These are phyloP conservation scores for Plusia festucae DNA, from an alignment of 2,888 invertebrate genomes.

Conservation along the genomic window DNA sequence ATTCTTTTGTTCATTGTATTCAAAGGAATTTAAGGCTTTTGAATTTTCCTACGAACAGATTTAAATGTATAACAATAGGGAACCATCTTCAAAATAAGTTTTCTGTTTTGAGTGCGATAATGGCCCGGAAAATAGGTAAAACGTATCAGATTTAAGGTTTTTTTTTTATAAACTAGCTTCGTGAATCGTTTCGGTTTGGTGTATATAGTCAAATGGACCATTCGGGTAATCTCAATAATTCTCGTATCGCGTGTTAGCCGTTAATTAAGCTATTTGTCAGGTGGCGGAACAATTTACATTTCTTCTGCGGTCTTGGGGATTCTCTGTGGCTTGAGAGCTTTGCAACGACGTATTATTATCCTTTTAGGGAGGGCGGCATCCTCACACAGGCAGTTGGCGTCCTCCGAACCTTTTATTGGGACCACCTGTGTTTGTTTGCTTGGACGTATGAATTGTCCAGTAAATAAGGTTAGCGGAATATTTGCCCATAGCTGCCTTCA, in stretches of 20 bases:
- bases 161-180: conserved; percentile 45
- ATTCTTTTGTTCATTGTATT: conserved; percentile 80
- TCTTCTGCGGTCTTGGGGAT: conserved; percentile 81
- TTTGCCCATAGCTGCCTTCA: conserved; percentile 78
- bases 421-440: conserved; percentile 86
- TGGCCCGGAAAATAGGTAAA: conserved; percentile 8
- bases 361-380: conserved; percentile 89
- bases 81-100: conserved; percentile 33
- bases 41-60: conserved; percentile 55
- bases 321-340: conserved; percentile 74
- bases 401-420: conserved; percentile 86
- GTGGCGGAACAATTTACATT: conserved; percentile 86
- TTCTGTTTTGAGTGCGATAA: conserved; percentile 30
- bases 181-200: conserved; percentile 50
- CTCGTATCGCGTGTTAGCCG: conserved; percentile 82
- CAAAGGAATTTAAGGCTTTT: conserved; percentile 60
- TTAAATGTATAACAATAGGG: conserved; percentile 48
- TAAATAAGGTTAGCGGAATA: conserved; percentile 88
- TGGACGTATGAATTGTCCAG: conserved; percentile 88
- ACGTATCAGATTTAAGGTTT: conserved; percentile 24
- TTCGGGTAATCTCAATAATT: conserved; percentile 81
- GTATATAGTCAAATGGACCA: conserved; percentile 66
- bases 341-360: conserved; percentile 89
- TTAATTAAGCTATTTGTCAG: conserved; percentile 90
- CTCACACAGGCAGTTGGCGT: conserved; percentile 77